phyloP scores from a whole-genome alignment of 1,140 invertebrate species.

The Euura lappo region DNA sequence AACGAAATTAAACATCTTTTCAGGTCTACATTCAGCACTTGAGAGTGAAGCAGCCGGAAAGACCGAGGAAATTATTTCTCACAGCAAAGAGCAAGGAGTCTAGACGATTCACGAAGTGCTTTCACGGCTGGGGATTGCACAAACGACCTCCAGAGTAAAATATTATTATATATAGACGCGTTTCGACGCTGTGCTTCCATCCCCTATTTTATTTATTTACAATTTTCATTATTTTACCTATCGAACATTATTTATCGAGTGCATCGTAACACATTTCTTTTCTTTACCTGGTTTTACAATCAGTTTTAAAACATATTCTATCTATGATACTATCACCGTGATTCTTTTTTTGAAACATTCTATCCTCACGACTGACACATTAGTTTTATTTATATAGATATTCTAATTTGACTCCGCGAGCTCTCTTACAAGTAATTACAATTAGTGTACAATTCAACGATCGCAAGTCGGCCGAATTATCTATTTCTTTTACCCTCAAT shows the following conservation, averaged over 20 bases:
- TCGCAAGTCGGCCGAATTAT: too few relatives aligned
- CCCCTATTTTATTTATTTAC: background rate
- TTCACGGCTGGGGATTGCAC: slow-evolving; percentile 94
- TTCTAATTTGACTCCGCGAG: too few relatives aligned
- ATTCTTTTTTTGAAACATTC: too few relatives aligned
- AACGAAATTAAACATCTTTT: slow-evolving; percentile 30
- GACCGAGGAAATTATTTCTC: slow-evolving; percentile 91
- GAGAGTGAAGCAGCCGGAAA: slow-evolving; percentile 92
- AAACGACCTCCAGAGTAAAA: slow-evolving; percentile 73
- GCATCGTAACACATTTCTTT: too few relatives aligned
- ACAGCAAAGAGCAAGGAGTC: slow-evolving; percentile 98
- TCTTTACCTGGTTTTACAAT: too few relatives aligned
- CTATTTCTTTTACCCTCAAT: too few relatives aligned
- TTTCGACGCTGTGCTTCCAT: background rate
- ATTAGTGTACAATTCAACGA: too few relatives aligned
- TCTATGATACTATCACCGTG: too few relatives aligned
- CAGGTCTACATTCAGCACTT: slow-evolving; percentile 98
- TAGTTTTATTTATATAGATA: too few relatives aligned
- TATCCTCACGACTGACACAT: too few relatives aligned
- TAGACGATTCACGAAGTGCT: slow-evolving; percentile 94
- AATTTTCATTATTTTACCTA: background rate
- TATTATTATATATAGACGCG: background rate
- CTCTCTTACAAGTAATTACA: too few relatives aligned
- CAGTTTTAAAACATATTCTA: too few relatives aligned
- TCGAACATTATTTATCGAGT: background rate